Evolutionary conservation across 2,113 vertebrate species (phyloP).

Genomic region (Montifringilla adamsi): DNA sequence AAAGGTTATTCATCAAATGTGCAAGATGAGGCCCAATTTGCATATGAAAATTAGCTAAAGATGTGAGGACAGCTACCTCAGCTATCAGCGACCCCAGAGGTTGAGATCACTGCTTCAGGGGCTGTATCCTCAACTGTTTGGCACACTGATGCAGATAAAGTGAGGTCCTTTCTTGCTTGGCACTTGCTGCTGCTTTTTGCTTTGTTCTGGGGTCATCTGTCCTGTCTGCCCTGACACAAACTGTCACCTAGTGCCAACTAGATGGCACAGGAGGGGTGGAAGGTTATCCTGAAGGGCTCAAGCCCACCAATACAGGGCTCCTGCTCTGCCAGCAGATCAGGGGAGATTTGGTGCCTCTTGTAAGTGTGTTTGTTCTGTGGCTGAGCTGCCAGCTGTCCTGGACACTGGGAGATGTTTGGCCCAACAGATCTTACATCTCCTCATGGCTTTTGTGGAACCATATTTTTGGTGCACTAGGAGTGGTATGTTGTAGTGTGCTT

Average conservation of each 20-base stretch:
- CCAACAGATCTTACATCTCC: not conserved
- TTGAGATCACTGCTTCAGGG: fast-evolving
- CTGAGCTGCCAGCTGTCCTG: not conserved
- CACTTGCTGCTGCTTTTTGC: not conserved
- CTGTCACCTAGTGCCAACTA: not conserved
- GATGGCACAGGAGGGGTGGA: not conserved
- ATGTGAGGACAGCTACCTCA: not conserved
- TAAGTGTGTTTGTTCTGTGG: not conserved
- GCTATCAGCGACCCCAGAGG: not conserved
- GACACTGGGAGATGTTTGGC: not conserved
- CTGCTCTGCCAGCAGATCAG: not conserved
- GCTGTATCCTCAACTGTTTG: not conserved
- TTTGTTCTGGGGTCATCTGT: not conserved
- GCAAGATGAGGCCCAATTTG: not conserved
- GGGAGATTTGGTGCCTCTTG: not conserved
- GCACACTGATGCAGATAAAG: not conserved
- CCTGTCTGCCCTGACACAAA: not conserved
- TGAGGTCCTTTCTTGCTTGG: not conserved
- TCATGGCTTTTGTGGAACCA: not conserved
- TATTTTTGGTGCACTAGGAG: not conserved
- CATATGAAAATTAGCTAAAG: not conserved
- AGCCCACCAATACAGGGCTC: not conserved
- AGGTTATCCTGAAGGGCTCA: not conserved
- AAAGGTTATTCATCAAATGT: not conserved
- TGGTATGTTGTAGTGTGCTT: too few relatives aligned